Base-by-base conservation (phyloP, 2,888 invertebrate genomes). In the Branchellion lobata region DNA sequence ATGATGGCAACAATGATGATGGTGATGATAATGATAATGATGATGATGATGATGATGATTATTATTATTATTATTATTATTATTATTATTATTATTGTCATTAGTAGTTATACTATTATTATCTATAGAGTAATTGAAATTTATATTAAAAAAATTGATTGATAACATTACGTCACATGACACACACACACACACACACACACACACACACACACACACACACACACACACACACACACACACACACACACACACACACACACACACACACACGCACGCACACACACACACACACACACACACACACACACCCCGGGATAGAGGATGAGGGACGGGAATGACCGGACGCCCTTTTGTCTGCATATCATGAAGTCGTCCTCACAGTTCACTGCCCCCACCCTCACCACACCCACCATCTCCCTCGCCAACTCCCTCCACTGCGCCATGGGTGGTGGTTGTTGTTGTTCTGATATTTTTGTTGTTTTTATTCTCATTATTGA, bases 301-400 rank as follows among this genome's bases (percentile, higher is more conserved):
- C 61, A 57, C 61, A 8, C 61, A 8, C 61, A n/a, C 85, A 90
- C 91, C 85, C 87, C 85, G 36, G 91, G 90, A 85, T 90, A 94
- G 84, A 92, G 90, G 18, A 93, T 87, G 27, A 94, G 88, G 0
- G 93, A 91, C 0, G 94, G 94, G 87, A 93, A 94, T 84, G 91
- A 90, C 84, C 89, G 88, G 82, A 94, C 92, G 82, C 91, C 91
- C 88, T 93, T 90, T 84, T 92, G 90, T 34, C 85, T 83, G 87
- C 95, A 95, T 81, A 94, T 89, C 68, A 90, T 89, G 89, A 92
- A 93, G 85, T 94, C 93, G 86, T 94, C 93, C 88, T 92, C 93
- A 88, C 94, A 95, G 86, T 95, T 94, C 0, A 95, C 93, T 47
- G 94, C 94, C 51, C 92, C 94, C 78, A 95, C 89, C 86, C 92